Evolutionary conservation across 2,888 invertebrate genomes (phyloP), one percentile per base, ranked within the genome.

Genomic region (Cristatella mucedo): DNA sequence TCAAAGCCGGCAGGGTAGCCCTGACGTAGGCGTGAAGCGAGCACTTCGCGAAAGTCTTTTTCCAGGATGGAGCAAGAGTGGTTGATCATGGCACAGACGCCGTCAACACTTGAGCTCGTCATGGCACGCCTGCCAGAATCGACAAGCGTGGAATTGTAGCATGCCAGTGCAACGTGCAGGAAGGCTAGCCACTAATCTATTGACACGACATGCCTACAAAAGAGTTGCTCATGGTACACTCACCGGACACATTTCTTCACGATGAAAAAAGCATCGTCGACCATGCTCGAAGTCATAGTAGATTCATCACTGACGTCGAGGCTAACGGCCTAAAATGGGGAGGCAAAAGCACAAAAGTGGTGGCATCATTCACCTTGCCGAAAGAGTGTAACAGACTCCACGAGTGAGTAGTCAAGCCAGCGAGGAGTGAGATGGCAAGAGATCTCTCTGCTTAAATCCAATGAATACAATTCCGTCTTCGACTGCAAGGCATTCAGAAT

Each of bases 211-310:
- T 15, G 2, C 13, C 4, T 2, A 18, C 9, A 26, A 41, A 41
- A 29, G 20, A 11, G 9, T 4, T 15, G 5, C 20, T 7, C 1
- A 6, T n/a, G n/a, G n/a, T n/a, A 32, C 39, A 68, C 48, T 47
- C 59, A 77, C 82, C 81, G 74, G 38, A 93, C 81, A 53, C 89
- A 86, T 69, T 95, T 95, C 54, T 87, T 79, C 2, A 93, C 77
- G 49, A 97, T 87, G 63, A 86, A 97, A 68, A 95, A 95, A 1
- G 91, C 82, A 66, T 97, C 95, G 63, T 97, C 97, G 0, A 95
- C 82, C 72, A 97, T 79, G 50, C 85, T 89, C 2, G 89, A 87
- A 1, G 79, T 79, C 22, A 67, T 52, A 20, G 65, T 53, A n/a
- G 59, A 58, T 21, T 66, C 63, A 40, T 66, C 67, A 31, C 54